These are phyloP conservation scores for Pteromalus puparum DNA, from an alignment of 1,140 invertebrate genomes.

Conservation along the genomic window DNA sequence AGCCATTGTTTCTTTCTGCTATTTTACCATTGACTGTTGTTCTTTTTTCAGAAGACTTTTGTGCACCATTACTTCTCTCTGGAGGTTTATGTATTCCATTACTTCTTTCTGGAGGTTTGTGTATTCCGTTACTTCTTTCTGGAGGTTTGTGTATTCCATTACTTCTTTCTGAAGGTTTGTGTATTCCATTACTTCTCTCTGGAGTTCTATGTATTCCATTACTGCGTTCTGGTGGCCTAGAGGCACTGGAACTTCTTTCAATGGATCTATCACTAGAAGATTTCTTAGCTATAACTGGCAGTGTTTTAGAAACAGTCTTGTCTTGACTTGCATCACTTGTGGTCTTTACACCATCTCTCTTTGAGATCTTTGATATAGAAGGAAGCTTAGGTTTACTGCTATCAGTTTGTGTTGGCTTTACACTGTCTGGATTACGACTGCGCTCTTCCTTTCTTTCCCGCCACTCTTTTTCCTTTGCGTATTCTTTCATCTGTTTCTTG, in stretches of 20 bases:
- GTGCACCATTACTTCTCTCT: conserved; percentile 41
- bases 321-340: conserved; percentile 8
- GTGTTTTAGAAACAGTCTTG: conserved; percentile 38
- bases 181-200: conserved; percentile 36
- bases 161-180: conserved; percentile 30
- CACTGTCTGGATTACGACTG: conserved; percentile 37
- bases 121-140: conserved; percentile 38
- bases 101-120: conserved; percentile 25
- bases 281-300: conserved; percentile 45
- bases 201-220: conserved; percentile 6
- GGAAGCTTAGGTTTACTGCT: conserved; percentile 6
- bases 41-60: conserved; percentile 43
- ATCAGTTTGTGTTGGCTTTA: conserved; percentile 34
- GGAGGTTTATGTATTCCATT: conserved; percentile 14
- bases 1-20: conserved; percentile 38
- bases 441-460: conserved; percentile 74
- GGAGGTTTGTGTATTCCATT: conserved; percentile 14
- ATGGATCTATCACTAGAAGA: conserved; percentile 51
- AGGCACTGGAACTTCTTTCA: conserved; percentile 38
- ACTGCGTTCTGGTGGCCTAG: conserved; percentile 51
- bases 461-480: conserved; percentile 78
- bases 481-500: conserved; percentile 86
- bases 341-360: neutral
- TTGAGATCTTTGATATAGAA: conserved; percentile 3
- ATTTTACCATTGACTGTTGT: neutral